Percentiles rank a stretch among this genome's conserved stretches.
Conservation (phyloP, 2,888 invertebrate species). For the Chrysopilus asiliformis region DNA sequence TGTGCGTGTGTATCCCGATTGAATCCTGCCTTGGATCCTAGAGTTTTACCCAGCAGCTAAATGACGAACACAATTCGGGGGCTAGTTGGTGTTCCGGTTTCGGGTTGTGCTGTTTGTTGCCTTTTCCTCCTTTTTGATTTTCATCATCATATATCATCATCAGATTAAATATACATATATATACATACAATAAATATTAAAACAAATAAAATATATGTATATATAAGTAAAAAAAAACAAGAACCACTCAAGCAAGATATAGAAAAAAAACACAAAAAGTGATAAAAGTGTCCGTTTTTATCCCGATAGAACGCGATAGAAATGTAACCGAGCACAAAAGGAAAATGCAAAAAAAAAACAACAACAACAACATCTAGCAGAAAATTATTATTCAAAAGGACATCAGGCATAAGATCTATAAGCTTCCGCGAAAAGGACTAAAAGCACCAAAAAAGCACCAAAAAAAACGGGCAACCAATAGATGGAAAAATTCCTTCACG, state of each 20-base stretch:
- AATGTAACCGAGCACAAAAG: too few relatives aligned
- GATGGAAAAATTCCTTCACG: too few relatives aligned
- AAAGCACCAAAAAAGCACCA: too few relatives aligned
- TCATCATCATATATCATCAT: slow-evolving; percentile 17
- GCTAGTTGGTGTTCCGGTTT: slow-evolving; percentile 39
- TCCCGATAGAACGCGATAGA: too few relatives aligned
- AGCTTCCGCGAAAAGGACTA: too few relatives aligned
- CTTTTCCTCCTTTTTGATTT: slow-evolving; percentile 31
- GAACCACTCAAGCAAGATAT: slow-evolving; percentile 3
- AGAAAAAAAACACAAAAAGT: slow-evolving; percentile 6
- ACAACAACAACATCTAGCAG: too few relatives aligned
- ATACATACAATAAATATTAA: slow-evolving; percentile 4
- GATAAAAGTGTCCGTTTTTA: neutral
- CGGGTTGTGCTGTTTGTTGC: slow-evolving; percentile 39
- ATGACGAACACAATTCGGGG: slow-evolving; percentile 13
- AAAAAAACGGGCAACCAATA: too few relatives aligned
- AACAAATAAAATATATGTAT: neutral
- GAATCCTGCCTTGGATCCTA: slow-evolving; percentile 5
- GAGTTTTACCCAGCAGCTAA: slow-evolving; percentile 13
- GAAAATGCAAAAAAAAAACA: too few relatives aligned
- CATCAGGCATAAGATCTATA: too few relatives aligned
- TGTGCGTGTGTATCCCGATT: slow-evolving; percentile 9
- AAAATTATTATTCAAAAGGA: too few relatives aligned
- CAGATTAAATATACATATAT: slow-evolving; percentile 6
- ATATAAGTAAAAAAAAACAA: slow-evolving; percentile 2